A percentile compares a stretch with the other conserved stretches of the same genome.
phyloP scores from a whole-genome alignment of 2,888 invertebrate genomes.

The Acrobasis consociella region DNA sequence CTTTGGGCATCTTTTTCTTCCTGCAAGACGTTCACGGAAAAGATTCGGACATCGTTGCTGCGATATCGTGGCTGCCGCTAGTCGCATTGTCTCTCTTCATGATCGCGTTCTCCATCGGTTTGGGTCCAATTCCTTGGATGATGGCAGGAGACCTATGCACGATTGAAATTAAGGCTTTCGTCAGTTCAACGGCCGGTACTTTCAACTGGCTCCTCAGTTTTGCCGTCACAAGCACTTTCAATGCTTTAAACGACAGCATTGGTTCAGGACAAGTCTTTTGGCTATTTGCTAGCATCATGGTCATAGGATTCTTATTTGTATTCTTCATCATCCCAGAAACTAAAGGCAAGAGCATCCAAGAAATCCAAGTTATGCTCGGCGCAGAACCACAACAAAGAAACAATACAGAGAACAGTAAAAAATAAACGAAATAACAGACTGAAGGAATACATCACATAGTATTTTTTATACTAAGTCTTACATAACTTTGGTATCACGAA shows the following conservation, averaged over 20 bases:
- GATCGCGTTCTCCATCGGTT: constrained; percentile 91
- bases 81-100: constrained; percentile 89
- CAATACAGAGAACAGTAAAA: constrained; percentile 53
- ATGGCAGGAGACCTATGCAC: constrained; percentile 91
- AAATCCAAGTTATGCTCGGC: constrained; percentile 82
- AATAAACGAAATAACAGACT: constrained; percentile 59
- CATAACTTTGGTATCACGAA: constrained; percentile 30
- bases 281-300: constrained; percentile 87
- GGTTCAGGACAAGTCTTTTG: constrained; percentile 87
- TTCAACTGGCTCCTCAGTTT: constrained; percentile 93
- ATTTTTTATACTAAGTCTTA: constrained; percentile 51
- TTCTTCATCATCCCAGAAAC: constrained; percentile 86
- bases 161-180: constrained; percentile 89
- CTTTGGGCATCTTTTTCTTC: constrained; percentile 89
- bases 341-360: constrained; percentile 87
- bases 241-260: constrained; percentile 78
- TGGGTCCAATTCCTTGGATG: constrained; percentile 95
- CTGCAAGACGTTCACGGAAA: constrained; percentile 59
- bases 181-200: constrained; percentile 90
- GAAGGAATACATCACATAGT: constrained; percentile 45
- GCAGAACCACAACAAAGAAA: constrained; percentile 51
- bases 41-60: constrained; percentile 61
- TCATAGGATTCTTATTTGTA: constrained; percentile 86
- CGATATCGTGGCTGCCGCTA: constrained; percentile 89
- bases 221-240: constrained; percentile 89